Conservation (phyloP, 2,797 vertebrate genomes). For the Megaceryle alcyon region DNA sequence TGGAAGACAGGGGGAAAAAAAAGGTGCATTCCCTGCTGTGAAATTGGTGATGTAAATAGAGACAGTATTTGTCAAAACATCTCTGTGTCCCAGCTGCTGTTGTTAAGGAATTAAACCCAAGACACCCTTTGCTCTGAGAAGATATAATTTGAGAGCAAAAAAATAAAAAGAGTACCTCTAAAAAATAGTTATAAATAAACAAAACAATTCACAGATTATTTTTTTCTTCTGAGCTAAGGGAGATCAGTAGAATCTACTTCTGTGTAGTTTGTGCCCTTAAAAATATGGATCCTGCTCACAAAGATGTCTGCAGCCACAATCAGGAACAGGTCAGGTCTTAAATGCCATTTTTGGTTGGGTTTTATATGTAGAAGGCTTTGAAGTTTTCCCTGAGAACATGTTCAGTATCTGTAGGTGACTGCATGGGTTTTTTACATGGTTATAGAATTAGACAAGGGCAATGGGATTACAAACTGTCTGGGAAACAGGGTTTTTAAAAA, state of each 20-base stretch:
- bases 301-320: background rate
- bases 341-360: background rate
- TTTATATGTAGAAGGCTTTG: background rate
- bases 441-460: background rate
- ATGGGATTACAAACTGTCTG: background rate
- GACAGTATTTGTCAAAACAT: background rate
- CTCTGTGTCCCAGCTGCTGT: background rate
- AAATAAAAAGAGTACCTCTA: background rate
- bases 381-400: background rate
- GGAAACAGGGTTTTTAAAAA: too few relatives aligned
- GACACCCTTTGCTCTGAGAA: background rate
- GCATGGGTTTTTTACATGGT: background rate
- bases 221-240: background rate
- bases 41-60: background rate
- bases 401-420: background rate
- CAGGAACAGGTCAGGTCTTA: background rate
- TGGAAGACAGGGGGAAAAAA: background rate
- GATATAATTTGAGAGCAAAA: background rate
- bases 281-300: background rate
- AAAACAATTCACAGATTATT: background rate
- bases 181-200: background rate
- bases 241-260: background rate
- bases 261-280: background rate
- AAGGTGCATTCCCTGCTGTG: background rate
- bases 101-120: background rate